Evolutionary conservation across 2,113 vertebrate genomes (phyloP), one percentile per base, ranked within the genome.

Genomic region (Colinus virginianus): DNA sequence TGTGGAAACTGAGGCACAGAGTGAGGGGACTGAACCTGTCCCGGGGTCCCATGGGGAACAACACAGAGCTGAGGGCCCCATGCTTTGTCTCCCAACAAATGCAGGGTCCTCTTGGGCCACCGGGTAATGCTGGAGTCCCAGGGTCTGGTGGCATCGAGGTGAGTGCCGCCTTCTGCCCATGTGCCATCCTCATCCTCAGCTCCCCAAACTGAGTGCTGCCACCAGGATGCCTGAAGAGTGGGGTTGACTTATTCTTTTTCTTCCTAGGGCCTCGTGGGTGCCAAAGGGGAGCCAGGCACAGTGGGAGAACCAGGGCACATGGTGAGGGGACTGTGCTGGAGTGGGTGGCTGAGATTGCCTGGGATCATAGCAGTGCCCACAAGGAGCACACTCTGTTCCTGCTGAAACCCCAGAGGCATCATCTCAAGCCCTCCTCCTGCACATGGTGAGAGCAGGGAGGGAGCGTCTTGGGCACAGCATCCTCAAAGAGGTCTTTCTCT

Each of bases 91-190:
- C 71, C 59, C 38, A 4, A 79, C n/a, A 23, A 74, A 85, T 94
- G 10, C 95, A 99, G 98, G 98, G 98, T 11, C 91, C 96, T 25
- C 95, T 98, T 0, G 98, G 98, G 46, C 89, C 97, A 15, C 93
- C 94, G 0, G 98, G 98, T 0, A 92, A 98, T 90, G 96, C 90
- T 61, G 98, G 98, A 78, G 97, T 94, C 34, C 32, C 87, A 0
- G 98, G 97, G 64, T 91, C 98, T 34, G 95, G 96, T 0, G 98
- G 98, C 30, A 38, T 96, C 1, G 96, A 98, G 97, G 98, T 99
- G 87, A 93, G 97, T 7, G 5, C 40, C 26, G 30, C 26, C 51
- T 9, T 53, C 51, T 53, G 26, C 26, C 26, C 13, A 16, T 30
- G 51, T 53, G 51, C 25, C 25, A 51, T 28, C 49, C 13, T 25